Conservation (phyloP, 2,797 vertebrate genomes). For the Selene dorsalis region DNA sequence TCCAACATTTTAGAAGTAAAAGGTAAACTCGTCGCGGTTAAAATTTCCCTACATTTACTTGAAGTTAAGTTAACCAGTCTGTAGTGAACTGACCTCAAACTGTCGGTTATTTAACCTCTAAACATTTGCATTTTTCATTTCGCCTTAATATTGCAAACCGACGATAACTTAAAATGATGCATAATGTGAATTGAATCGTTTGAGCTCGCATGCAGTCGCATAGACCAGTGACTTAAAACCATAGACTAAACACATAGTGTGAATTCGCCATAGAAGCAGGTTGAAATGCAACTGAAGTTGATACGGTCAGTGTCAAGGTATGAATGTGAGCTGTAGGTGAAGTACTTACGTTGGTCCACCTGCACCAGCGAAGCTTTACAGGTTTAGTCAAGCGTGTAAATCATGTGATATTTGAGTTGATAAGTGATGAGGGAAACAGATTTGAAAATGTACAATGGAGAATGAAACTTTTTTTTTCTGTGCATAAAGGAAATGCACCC, state of each 20-base stretch:
- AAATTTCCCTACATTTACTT: neutral
- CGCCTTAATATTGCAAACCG: neutral
- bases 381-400: neutral
- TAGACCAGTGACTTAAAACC: neutral
- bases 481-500: too few relatives aligned
- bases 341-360: neutral
- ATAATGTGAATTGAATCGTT: neutral
- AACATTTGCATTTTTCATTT: neutral
- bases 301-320: neutral
- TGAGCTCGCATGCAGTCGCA: neutral
- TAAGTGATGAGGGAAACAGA: neutral
- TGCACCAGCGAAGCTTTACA: neutral
- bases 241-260: accelerated
- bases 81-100: neutral
- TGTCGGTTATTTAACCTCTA: neutral
- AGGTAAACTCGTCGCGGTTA: too few relatives aligned
- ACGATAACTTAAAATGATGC: neutral
- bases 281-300: neutral
- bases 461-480: neutral
- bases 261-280: neutral
- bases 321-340: neutral
- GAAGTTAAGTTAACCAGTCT: neutral
- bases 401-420: neutral
- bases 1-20: neutral
- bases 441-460: neutral